Base-by-base conservation (phyloP, 30 jellyfish, hydroid and myxozoan species). In the Hydractinia echinata region DNA sequence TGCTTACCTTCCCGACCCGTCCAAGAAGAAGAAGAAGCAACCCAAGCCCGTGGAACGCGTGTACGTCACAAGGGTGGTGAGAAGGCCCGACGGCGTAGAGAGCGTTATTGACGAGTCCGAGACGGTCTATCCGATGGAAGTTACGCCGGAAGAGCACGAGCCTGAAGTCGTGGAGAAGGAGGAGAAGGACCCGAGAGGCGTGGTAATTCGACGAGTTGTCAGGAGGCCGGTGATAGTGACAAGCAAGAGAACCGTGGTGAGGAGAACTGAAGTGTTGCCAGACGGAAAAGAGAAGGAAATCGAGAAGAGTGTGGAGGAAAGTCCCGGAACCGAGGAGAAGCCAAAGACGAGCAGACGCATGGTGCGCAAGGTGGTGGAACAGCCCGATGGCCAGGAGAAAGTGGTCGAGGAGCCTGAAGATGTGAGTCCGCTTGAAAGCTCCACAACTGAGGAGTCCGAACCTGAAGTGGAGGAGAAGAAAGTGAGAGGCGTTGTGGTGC, bases 41-140 rank as follows among this genome's bases (percentile, higher is more conserved):
- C 96, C 96, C 30, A 82, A 83, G 10, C 94, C 95, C 58, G 95
- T 89, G 55, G 95, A 89, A 67, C 79, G 95, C 61, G 88, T 84
- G 81, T 79, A 19, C 64, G 91, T 84, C 74, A 89, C 91, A 1
- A 79, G 86, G 55, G 76, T 51, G 8, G 56, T 83, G 53, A 21
- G 81, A 55, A 84, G 76, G 50, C 81, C 77, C 5, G 94, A 84
- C 71, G 96, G 96, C 54, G 70, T 74, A 18, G 95, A 84, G 67
- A 79, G 83, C 20, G 76, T 89, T 16, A 53, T 89, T 54, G 96
- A 89, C 84, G 81, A 73, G 61, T 89, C 96, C 5, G 96, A 89
- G 72, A 89, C 95, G 0, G 88, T 89, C 53, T 78, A 61, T 8
- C 96, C 96, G 51, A 4, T 73, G 58, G 95, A 74, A 44, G 58